Conservation (phyloP, 2,797 vertebrate species). For the Alectoris magna region DNA sequence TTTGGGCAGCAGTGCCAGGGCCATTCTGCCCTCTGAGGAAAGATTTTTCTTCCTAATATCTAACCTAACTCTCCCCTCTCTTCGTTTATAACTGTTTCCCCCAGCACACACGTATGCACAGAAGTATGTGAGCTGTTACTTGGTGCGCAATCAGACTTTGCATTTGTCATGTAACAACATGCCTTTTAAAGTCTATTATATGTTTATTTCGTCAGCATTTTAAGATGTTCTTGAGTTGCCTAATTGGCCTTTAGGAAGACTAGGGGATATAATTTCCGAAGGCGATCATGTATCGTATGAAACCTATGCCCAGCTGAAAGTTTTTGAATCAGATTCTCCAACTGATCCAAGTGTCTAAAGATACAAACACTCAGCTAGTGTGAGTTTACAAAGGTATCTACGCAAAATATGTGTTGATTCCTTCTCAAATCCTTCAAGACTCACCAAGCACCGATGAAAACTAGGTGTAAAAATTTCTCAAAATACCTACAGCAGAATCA, state of each 20-base stretch:
- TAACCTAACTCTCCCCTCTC: neutral
- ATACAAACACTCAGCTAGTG: neutral
- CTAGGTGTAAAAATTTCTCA: neutral
- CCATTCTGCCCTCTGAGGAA: neutral
- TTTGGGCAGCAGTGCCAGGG: neutral
- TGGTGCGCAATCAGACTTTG: neutral
- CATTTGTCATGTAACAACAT: neutral
- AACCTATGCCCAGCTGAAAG: neutral
- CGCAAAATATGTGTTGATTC: neutral
- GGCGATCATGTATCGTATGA: neutral
- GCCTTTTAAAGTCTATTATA: neutral
- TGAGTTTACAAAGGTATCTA: rapidly evolving
- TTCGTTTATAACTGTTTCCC: neutral
- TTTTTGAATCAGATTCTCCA: slow-evolving; percentile 8
- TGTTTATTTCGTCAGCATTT: neutral
- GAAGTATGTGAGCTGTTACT: neutral
- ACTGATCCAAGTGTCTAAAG: slow-evolving; percentile 7
- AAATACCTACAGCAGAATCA: neutral
- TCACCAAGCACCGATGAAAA: neutral
- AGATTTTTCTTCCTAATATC: neutral
- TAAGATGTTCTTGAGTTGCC: neutral
- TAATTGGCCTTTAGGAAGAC: neutral
- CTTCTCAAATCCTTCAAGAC: neutral
- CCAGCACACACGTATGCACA: neutral
- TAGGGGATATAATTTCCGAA: slow-evolving; percentile 11